phyloP scores from a whole-genome alignment of 2,797 vertebrate species.

The Pelochelys cantorii region DNA sequence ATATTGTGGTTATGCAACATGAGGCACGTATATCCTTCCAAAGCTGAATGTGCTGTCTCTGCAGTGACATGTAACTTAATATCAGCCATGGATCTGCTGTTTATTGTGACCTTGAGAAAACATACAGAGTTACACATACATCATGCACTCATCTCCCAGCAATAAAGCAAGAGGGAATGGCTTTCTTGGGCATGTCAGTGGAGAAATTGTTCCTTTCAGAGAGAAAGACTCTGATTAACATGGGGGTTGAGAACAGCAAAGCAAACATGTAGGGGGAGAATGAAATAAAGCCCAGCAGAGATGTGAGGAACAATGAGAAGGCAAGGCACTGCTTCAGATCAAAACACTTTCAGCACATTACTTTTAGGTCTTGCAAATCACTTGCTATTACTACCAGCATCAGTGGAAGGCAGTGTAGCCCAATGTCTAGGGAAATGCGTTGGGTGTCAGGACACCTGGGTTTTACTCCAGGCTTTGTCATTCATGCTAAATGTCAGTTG shows the following conservation, averaged over 20 bases:
- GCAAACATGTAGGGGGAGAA: neutral
- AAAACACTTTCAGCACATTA: neutral
- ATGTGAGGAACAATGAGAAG: neutral
- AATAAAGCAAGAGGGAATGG: fast-evolving
- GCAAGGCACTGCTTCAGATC: neutral
- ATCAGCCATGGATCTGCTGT: neutral
- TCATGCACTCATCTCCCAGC: neutral
- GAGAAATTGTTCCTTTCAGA: neutral
- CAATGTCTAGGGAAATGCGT: neutral
- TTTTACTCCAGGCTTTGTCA: neutral
- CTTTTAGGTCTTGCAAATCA: neutral
- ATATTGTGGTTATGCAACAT: neutral
- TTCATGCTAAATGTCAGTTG: neutral
- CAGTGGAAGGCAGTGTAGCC: neutral
- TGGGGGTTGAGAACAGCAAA: neutral
- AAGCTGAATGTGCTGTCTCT: constrained; percentile 9
- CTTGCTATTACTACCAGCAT: neutral
- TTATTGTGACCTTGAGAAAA: neutral
- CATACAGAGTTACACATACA: neutral
- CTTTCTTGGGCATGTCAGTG: fast-evolving
- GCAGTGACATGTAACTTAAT: neutral
- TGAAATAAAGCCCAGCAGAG: neutral
- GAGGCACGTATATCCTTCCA: neutral
- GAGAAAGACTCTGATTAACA: neutral
- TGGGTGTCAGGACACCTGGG: fast-evolving